Evolutionary conservation across 2,797 vertebrate species (phyloP), one percentile per base, ranked within the genome.

Genomic region (Lagodon rhomboides): DNA sequence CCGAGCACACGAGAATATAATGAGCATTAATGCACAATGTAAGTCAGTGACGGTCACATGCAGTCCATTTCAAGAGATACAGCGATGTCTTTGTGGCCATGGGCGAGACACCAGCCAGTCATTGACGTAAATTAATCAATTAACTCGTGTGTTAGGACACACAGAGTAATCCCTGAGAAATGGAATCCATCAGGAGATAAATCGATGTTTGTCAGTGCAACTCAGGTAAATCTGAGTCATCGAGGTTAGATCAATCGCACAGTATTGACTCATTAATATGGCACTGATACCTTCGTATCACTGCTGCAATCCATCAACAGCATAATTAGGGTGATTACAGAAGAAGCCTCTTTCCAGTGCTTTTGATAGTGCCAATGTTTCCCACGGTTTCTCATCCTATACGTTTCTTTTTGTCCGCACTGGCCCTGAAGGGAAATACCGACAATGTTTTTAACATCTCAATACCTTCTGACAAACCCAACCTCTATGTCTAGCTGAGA

Each of bases 141-240:
- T 63, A 47, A 11, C 43, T 56, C 10, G 0, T 8, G 49, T 60
- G 23, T 66, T 49, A 6, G 27, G 3, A 66, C 53, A 38, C 58
- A 50, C 10, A 10, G 15, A 68, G 27, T 8, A 66, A 46, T 20
- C 46, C 12, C 44, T 38, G 55, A 61, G 63, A 70, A 74, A 67
- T 63, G 25, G 65, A 77, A 80, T 74, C 59, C 61, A 80, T 51
- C 44, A 27, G 54, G 61, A 69, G 53, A 44, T 61, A 17, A 70
- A 80, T 86, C 30, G 2, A 75, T 58, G 59, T 83, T 63, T 63
- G 68, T 68, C 41, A 65, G 70, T n/a, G 11, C 47, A 80, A 13
- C 53, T 70, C 61, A 50, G 12, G 30, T 73, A 50, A 81, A 80
- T 67, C 68, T 50, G 54, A 56, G 27, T 59, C 50, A 38, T 51